Conservation (phyloP, 2,797 vertebrate genomes). For the Carduelis carduelis region DNA sequence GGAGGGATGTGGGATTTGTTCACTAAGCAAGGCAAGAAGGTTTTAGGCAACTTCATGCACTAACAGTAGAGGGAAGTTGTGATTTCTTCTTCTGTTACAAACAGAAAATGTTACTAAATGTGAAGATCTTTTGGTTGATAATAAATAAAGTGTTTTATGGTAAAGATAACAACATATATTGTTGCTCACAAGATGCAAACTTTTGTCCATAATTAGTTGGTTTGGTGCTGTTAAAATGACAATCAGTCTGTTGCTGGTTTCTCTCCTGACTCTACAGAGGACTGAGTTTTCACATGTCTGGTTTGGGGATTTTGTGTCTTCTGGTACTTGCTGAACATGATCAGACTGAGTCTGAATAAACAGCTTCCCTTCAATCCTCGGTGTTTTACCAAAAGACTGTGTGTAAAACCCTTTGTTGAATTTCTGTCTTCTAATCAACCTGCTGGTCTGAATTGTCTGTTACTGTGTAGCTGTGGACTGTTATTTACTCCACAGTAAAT, state of each 20-base stretch:
- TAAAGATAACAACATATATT: background rate
- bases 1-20: background rate
- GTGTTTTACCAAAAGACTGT: background rate
- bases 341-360: background rate
- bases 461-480: background rate
- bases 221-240: background rate
- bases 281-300: background rate
- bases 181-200: background rate
- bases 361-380: background rate
- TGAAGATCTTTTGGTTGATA: background rate
- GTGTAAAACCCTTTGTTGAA: background rate
- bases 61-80: background rate
- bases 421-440: background rate
- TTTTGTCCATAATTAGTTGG: background rate
- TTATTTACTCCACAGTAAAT: conserved; percentile 19
- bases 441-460: background rate
- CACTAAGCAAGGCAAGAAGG: background rate
- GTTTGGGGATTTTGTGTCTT: background rate
- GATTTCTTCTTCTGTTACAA: background rate
- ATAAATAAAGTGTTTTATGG: background rate
- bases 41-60: background rate
- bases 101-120: background rate
- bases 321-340: background rate
- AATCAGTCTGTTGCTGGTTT: background rate
- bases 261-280: background rate